Base-by-base conservation (phyloP, 2,888 invertebrate species). In the Trachelus iudaicus region DNA sequence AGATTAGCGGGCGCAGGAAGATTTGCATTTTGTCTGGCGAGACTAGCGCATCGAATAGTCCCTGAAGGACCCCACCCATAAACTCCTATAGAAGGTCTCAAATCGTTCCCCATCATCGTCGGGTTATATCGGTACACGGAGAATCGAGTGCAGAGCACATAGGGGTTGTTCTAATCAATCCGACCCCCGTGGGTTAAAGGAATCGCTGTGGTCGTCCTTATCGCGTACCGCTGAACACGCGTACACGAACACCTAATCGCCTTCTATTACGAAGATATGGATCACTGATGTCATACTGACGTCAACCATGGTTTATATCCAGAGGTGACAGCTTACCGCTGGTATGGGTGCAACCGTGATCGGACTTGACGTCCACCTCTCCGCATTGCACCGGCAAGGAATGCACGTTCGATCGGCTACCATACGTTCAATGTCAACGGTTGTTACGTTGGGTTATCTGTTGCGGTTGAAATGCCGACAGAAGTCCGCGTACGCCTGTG, bases 231-330 rank as follows among this genome's bases (percentile, higher is more conserved):
- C 77, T 80, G 80, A 82, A 82, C 80, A 80, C 76, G 77, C 79
- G n/a, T 73, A 77, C 78, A 75, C 81, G 73, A 80, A 75, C 78
- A 71, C 75, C 34, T n/a, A 75, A 56, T 80, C 82, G 37, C 73
- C 40, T 71, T 84, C 82, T 85, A 83, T 86, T 84, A 85, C 83
- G 80, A 82, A 86, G 90, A 90, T 90, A 90, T 88, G 87, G 90
- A 90, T 90, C 90, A 90, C 88, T 90, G 90, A 90, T 90, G 90
- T 90, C 90, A 91, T 89, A 84, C 89, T 91, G 90, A 90, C 89
- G 90, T 91, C 89, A 90, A 81, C 76, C 83, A 81, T 87, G 88
- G 87, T 88, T 90, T 90, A 90, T 89, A 88, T 89, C 89, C 84
- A 89, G 89, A 86, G 88, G 88, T 90, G 90, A 90, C 89, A 88